A percentile compares a stretch with the other conserved stretches of the same genome.
phyloP scores from a whole-genome alignment of 2,888 invertebrate species.

The Bombyx huttoni region DNA sequence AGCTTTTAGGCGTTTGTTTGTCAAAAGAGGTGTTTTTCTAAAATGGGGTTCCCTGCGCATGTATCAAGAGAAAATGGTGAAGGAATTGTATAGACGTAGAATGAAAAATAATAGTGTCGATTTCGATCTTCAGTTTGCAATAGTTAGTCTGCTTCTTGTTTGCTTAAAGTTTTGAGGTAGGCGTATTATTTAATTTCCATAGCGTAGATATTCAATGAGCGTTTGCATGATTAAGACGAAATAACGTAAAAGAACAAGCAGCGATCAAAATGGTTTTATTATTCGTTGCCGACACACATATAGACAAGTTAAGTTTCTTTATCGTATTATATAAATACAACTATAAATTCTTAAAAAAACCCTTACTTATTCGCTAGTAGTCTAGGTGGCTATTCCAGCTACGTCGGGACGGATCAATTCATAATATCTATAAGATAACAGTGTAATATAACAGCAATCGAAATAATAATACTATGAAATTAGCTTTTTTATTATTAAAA shows the following conservation, averaged over 20 bases:
- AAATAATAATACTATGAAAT: not conserved
- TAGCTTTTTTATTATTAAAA: too few species aligned
- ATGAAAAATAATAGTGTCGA: conserved; percentile 29
- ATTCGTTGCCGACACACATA: not conserved
- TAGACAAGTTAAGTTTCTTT: too few species aligned
- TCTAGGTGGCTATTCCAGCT: too few species aligned
- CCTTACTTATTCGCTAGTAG: too few species aligned
- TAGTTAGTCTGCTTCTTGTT: conserved; percentile 54
- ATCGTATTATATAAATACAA: too few species aligned
- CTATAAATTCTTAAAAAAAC: too few species aligned
- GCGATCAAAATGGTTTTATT: conserved; percentile 19
- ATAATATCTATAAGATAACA: not conserved
- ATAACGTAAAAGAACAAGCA: conserved; percentile 19
- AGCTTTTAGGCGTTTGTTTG: not conserved
- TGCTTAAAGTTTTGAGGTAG: conserved; percentile 53
- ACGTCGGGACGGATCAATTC: too few species aligned
- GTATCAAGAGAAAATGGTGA: conserved; percentile 49
- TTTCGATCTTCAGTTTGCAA: conserved; percentile 52
- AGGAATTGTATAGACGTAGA: conserved; percentile 50
- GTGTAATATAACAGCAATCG: conserved; percentile 1
- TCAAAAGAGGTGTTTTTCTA: conserved; percentile 4
- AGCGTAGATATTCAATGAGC: conserved; percentile 36
- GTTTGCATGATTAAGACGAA: conserved; percentile 43
- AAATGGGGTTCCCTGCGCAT: conserved; percentile 45
- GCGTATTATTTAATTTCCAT: conserved; percentile 45